phyloP scores from a whole-genome alignment of 2,888 invertebrate genomes.

The Synergus itoensis region DNA sequence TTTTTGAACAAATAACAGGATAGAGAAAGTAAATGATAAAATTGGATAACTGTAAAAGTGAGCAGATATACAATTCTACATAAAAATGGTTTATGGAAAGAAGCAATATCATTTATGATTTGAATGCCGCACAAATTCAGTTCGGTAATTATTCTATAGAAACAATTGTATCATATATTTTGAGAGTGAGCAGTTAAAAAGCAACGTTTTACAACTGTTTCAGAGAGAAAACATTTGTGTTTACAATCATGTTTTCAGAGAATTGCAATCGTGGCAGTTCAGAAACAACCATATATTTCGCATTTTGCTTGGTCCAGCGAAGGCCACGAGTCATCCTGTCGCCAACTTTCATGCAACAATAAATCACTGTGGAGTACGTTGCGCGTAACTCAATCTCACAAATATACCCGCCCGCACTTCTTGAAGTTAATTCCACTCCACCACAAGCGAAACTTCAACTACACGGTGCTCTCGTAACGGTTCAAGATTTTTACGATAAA shows the following conservation, averaged over 20 bases:
- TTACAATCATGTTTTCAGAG: not conserved
- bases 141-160: not conserved
- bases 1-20: too few species aligned
- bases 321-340: constrained; percentile 34
- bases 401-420: constrained; percentile 7
- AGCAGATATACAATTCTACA: not conserved
- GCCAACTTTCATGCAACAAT: constrained; percentile 18
- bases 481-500: constrained; percentile 10
- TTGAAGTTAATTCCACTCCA: constrained; percentile 7
- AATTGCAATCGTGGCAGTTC: not conserved
- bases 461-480: not conserved
- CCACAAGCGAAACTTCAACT: not conserved
- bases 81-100: not conserved
- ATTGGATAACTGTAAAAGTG: too few species aligned
- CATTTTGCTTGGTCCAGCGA: constrained; percentile 4
- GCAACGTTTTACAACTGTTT: not conserved
- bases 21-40: too few species aligned
- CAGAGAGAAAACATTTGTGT: not conserved
- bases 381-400: constrained; percentile 19
- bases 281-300: constrained; percentile 8
- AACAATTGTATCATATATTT: not conserved
- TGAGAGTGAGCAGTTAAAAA: not conserved
- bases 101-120: not conserved
- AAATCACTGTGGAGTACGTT: constrained; percentile 4
- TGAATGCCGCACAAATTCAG: not conserved